Evolutionary conservation across 2,888 invertebrate genomes (phyloP), one percentile per base, ranked within the genome.

Genomic region (Dryobotodes eremita): DNA sequence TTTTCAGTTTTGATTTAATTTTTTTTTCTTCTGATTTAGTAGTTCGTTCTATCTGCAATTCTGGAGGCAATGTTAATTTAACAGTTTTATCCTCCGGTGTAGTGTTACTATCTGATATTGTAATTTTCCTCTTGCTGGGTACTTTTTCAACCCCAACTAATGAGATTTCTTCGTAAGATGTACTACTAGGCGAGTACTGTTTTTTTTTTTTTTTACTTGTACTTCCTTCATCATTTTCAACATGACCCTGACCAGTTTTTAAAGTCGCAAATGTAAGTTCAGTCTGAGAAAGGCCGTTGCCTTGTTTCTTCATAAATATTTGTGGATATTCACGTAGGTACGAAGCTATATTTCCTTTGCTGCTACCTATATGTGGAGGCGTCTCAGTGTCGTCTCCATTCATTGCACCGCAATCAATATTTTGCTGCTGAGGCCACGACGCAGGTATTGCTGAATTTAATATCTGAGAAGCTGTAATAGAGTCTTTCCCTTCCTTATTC

Each of bases 271-370:
- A 53, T 46, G 55, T 86, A 36, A 70, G 42, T 65, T 89, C 87
- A 55, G 88, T 77, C 64, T 86, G 82, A 76, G 90, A 87, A 42
- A 89, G 75, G 48, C 94, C 94, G 1, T 92, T 85, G 20, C 53
- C 64, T 71, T 90, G 82, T 71, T 92, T 95, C 86, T 94, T 96
- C 92, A 93, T 94, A 88, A 96, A 96, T 90, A 96, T 96, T 86
- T 96, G 93, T 26, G 96, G 96, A 89, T 96, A 96, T 72, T 96
- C 94, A 55, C 92, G 92, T 65, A 96, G 86, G 79, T 96, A 96
- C 10, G 95, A 94, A n/a, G 95, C 94, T 48, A 91, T 92, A 68
- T 88, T 93, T 48, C 90, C 92, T 87, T 89, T 93, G 73, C 89
- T 94, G 73, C 90, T 95, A 7, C 93, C 94, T 4, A 95, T 92